phyloP scores from a whole-genome alignment of 2,797 vertebrate genomes.

The Acestrorhynchus altus region DNA sequence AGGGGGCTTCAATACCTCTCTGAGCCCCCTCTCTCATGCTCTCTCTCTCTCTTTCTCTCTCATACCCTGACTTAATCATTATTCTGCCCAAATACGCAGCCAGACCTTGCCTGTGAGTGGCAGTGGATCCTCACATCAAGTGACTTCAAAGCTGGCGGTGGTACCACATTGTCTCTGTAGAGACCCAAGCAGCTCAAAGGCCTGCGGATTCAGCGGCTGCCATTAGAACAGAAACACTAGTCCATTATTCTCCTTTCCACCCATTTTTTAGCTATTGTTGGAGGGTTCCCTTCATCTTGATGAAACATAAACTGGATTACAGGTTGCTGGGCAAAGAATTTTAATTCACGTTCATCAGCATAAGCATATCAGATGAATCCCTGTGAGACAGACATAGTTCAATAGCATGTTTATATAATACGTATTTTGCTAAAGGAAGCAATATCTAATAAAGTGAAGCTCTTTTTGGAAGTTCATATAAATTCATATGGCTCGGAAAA shows the following conservation, averaged over 20 bases:
- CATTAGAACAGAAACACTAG: slow-evolving; percentile 33
- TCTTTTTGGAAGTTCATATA: not conserved
- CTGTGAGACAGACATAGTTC: slow-evolving; percentile 15
- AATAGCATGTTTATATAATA: slow-evolving; percentile 5
- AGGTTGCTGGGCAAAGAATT: slow-evolving; percentile 17
- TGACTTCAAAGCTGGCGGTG: slow-evolving; percentile 33
- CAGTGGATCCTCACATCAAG: slow-evolving; percentile 30
- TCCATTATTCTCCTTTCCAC: slow-evolving; percentile 39
- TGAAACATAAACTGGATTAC: slow-evolving; percentile 29
- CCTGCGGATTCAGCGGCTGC: slow-evolving; percentile 23
- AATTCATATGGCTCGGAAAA: not conserved
- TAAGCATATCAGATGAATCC: slow-evolving; percentile 32
- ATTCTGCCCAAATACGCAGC: slow-evolving; percentile 46
- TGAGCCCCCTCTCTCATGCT: not conserved
- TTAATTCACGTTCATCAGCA: slow-evolving; percentile 42
- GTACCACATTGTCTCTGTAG: slow-evolving; percentile 37
- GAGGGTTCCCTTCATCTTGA: slow-evolving; percentile 8
- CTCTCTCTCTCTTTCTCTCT: not conserved
- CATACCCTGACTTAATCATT: slow-evolving; percentile 39
- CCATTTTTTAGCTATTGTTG: slow-evolving; percentile 32
- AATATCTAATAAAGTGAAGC: not conserved
- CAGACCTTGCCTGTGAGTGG: slow-evolving; percentile 35
- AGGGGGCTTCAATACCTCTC: not conserved
- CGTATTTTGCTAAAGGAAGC: not conserved
- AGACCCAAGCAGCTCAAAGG: slow-evolving; percentile 44